phyloP scores from a whole-genome alignment of 2,113 vertebrate species.

The Columbina picui region DNA sequence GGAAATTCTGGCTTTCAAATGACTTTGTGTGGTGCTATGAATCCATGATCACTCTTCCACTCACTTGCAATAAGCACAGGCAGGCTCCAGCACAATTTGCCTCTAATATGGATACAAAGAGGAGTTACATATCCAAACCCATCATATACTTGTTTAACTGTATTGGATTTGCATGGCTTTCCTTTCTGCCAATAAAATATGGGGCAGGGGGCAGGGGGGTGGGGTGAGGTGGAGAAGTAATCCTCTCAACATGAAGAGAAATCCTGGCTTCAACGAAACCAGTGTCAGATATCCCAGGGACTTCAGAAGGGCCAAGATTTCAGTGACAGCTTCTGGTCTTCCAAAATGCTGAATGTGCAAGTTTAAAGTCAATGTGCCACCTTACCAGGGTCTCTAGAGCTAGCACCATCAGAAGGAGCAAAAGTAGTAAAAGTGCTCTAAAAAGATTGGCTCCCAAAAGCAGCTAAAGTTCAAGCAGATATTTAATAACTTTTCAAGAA shows the following conservation, averaged over 20 bases:
- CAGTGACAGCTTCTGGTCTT: background rate
- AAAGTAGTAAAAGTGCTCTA: background rate
- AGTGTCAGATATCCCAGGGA: background rate
- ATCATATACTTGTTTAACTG: conserved; percentile 7
- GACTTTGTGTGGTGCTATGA: background rate
- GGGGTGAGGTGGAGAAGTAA: no score
- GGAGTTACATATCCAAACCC: conserved; percentile 3
- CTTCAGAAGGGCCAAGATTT: background rate
- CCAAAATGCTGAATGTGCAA: background rate
- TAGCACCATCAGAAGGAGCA: background rate
- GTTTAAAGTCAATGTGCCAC: background rate
- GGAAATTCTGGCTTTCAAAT: background rate
- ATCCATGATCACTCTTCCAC: accelerated
- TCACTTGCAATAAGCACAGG: accelerated
- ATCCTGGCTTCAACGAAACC: background rate
- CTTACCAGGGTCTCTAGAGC: background rate
- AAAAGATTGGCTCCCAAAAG: background rate
- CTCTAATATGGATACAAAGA: background rate
- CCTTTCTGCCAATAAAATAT: background rate
- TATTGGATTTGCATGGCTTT: background rate
- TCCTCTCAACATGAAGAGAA: background rate
- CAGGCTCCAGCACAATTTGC: background rate
- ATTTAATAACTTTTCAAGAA: background rate
- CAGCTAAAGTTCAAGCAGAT: background rate
- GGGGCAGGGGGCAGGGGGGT: no score